Percentiles rank a stretch among this genome's conserved stretches.
These are phyloP conservation scores for Heliconius hortense DNA, from an alignment of 2,888 invertebrate genomes.

Conservation along the genomic window DNA sequence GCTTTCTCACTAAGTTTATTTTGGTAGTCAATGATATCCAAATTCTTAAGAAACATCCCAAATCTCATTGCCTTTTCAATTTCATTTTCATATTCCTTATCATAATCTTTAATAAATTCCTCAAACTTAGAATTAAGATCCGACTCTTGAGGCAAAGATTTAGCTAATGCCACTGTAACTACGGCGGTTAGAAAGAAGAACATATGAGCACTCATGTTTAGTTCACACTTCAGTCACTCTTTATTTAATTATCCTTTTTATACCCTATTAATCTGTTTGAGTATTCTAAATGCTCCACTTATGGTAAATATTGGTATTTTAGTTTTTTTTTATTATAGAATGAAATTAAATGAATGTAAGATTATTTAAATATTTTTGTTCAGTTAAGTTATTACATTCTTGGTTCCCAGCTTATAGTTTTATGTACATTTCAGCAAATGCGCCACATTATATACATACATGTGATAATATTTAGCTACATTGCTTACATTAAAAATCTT, in stretches of 20 bases:
- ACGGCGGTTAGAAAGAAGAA: neutral
- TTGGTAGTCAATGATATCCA: conserved; percentile 12
- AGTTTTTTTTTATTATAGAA: neutral
- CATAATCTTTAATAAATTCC: conserved; percentile 3
- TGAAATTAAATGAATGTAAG: neutral
- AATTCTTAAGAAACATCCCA: conserved; percentile 18
- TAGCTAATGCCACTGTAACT: neutral
- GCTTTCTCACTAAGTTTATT: conserved; percentile 4
- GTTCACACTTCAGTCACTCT: neutral
- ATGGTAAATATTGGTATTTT: neutral
- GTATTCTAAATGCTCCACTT: neutral
- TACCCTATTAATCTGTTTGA: neutral
- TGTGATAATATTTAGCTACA: neutral
- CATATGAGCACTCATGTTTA: neutral
- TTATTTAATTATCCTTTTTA: neutral
- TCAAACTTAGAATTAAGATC: neutral
- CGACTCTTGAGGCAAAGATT: neutral
- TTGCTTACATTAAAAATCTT: too few species aligned
- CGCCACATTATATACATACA: neutral
- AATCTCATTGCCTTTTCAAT: conserved; percentile 12
- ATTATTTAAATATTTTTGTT: neutral
- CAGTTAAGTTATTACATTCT: neutral
- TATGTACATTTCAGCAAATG: neutral
- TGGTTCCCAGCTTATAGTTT: neutral
- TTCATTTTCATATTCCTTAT: conserved; percentile 11